Evolutionary conservation across 2,888 invertebrate species (phyloP).

Genomic region (Brenthis daphne): DNA sequence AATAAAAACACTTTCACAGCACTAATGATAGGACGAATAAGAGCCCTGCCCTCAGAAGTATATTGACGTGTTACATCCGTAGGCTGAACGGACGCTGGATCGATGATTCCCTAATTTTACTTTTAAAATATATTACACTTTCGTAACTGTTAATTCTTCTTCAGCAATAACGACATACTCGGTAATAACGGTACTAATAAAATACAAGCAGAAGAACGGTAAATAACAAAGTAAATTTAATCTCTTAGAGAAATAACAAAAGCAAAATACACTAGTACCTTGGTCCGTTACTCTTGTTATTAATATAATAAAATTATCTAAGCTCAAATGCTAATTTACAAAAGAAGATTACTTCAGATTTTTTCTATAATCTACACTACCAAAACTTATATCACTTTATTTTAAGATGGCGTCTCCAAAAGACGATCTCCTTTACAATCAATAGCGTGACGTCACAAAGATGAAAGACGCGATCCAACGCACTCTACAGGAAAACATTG

Average conservation of each 20-base stretch:
- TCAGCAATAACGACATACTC: constrained; percentile 47
- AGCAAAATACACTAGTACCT: constrained; percentile 84
- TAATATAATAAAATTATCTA: constrained; percentile 66
- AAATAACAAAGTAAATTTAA: constrained; percentile 74
- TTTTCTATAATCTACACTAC: constrained; percentile 80
- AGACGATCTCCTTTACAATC: constrained; percentile 78
- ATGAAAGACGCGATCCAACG: constrained; percentile 73
- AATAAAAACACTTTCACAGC: constrained; percentile 70
- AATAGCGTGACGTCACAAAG: constrained; percentile 81
- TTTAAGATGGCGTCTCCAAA: constrained; percentile 82
- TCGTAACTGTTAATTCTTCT: constrained; percentile 38
- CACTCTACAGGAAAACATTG: constrained; percentile 55
- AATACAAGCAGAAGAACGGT: constrained; percentile 65
- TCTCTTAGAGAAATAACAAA: constrained; percentile 56
- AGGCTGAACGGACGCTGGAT: constrained; percentile 64
- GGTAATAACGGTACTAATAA: constrained; percentile 69
- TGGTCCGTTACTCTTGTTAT: constrained; percentile 91
- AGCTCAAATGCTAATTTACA: constrained; percentile 68
- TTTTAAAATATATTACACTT: constrained; percentile 45
- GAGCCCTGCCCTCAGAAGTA: constrained; percentile 75
- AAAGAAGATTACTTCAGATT: constrained; percentile 78
- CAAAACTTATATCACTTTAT: constrained; percentile 84
- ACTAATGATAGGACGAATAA: constrained; percentile 60
- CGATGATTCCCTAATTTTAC: constrained; percentile 63
- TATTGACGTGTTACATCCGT: constrained; percentile 82